Percentiles rank a stretch among this genome's conserved stretches.
These are phyloP conservation scores for Neelides sp. DNA, from an alignment of 1,140 invertebrate species.

Conservation along the genomic window DNA sequence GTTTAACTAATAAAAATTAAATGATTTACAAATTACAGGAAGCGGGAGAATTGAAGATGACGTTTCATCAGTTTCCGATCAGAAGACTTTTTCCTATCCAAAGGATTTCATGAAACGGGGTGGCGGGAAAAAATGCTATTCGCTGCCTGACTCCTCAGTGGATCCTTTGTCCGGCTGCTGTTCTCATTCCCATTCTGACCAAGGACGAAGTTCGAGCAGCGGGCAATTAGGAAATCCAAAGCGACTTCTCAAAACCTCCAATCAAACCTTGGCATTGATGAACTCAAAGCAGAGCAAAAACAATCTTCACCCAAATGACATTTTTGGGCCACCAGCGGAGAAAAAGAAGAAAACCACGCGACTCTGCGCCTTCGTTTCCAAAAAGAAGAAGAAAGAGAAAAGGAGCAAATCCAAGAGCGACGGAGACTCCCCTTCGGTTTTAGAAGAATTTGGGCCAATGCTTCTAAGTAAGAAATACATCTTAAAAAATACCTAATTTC, in stretches of 20 bases:
- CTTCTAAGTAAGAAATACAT: no score
- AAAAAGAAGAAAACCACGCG: constrained; percentile 1
- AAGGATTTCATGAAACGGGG: background rate
- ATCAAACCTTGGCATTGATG: constrained; percentile 1
- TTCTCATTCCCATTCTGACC: no score
- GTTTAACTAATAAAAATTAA: background rate
- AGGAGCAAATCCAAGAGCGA: constrained; percentile 26
- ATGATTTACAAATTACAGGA: background rate
- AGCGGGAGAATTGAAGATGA: constrained; percentile 4
- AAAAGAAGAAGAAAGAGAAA: constrained; percentile 27
- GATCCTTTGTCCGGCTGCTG: constrained; percentile 26
- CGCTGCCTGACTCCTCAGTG: constrained; percentile 25
- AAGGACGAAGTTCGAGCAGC: background rate
- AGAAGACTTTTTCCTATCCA: constrained; percentile 15
- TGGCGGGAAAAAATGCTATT: constrained; percentile 26
- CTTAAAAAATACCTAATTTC: no score
- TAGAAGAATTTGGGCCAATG: constrained; percentile 10
- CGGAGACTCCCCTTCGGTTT: constrained; percentile 24
- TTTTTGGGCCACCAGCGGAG: background rate
- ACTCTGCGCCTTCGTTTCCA: constrained; percentile 8
- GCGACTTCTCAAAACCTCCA: background rate
- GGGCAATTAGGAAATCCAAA: background rate
- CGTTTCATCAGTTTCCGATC: constrained; percentile 12
- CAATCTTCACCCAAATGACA: background rate
- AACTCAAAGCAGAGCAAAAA: background rate